These are phyloP conservation scores for Nematostella vectensis DNA, from an alignment of 92 coral and sea anemone genomes.

Conservation along the genomic window DNA sequence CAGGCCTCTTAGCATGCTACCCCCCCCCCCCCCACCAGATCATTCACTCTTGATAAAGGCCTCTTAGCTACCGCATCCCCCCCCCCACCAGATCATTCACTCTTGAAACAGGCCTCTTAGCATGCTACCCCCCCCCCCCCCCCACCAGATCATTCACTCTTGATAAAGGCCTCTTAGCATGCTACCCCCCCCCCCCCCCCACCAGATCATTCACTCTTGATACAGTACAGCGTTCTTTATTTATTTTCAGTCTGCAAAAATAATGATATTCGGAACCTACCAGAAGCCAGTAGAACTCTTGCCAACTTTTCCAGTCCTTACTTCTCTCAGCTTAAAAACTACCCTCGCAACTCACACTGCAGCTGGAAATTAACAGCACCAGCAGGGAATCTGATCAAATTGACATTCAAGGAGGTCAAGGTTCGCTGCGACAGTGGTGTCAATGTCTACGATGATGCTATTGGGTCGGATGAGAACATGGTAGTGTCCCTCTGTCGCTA, in stretches of 20 bases:
- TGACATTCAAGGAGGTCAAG: background rate
- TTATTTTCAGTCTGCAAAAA: background rate
- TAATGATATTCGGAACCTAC: background rate
- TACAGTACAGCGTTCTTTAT: background rate
- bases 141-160: too few relatives aligned
- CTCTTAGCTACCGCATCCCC: too few relatives aligned
- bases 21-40: too few relatives aligned
- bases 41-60: too few relatives aligned
- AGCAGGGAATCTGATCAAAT: constrained; percentile 1
- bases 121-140: too few relatives aligned
- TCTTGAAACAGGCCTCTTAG: too few relatives aligned
- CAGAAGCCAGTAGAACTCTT: background rate
- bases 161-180: too few relatives aligned
- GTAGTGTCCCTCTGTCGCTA: background rate
- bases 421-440: background rate
- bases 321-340: background rate
- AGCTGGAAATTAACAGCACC: constrained; percentile 31
- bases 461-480: background rate
- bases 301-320: constrained; percentile 36
- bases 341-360: constrained; percentile 10
- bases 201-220: background rate
- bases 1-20: too few relatives aligned
- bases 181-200: too few relatives aligned
- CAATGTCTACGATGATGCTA: constrained; percentile 12
- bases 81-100: too few relatives aligned